Evolutionary conservation across 2,113 vertebrate genomes (phyloP), one percentile per base, ranked within the genome.

Genomic region (Elephantulus edwardii): DNA sequence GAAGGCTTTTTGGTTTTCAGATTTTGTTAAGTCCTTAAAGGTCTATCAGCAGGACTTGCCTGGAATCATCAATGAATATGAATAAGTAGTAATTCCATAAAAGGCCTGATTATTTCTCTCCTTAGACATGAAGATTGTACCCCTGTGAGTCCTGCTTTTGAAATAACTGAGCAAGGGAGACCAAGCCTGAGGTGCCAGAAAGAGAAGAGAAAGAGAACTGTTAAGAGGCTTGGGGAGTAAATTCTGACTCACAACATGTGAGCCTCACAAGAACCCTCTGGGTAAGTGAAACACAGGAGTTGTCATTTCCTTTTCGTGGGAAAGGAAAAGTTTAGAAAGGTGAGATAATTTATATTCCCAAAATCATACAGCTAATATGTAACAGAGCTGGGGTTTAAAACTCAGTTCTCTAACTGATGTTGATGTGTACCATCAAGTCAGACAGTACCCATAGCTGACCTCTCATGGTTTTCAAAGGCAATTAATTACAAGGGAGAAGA

Each of bases 31-130:
- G 22, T 48, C 83, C 35, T 38, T 11, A 62, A 60, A 77, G 35
- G 3, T 81, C 74, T 83, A 58, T 70, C 64, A 91, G 77, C 91
- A 83, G 71, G 83, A 46, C 72, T 89, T 79, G 16, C 84, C 83
- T 86, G 54, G 54, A 81, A 62, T 89, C 77, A 86, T 86, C 84
- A 91, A 26, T 93, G 72, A 80, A 44, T 82, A 68, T 16, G n/a
- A 82, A 64, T 64, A 83, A 44, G 40, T 6, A 40, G 9, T 81
- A 68, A 81, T 72, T 87, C 38, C 62, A 28, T 5, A 22, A 66
- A 52, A 87, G n/a, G 38, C 58, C 72, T 28, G 20, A 58, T 17
- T 48, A 64, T 75, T 83, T 70, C 48, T 81, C 28, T 76, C 10
- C 46, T 3, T 28, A n/a, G 72, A 77, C 44, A 44, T 85, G 50